These are phyloP conservation scores for Ceryle rudis DNA, from an alignment of 2,797 vertebrate genomes.

Conservation along the genomic window DNA sequence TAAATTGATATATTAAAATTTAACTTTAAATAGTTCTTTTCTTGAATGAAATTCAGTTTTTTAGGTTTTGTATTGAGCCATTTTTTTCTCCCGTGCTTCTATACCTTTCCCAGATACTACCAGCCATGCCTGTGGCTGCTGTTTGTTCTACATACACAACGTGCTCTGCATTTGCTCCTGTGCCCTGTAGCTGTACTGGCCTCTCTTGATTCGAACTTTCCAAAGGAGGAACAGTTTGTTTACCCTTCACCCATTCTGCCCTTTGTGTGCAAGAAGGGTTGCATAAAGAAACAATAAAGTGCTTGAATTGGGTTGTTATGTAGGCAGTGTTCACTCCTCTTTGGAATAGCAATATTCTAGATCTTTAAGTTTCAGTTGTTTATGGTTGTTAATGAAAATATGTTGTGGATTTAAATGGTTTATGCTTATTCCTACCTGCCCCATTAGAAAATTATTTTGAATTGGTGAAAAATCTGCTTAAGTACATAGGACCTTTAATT, in stretches of 20 bases:
- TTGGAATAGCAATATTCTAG: not conserved
- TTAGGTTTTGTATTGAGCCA: not conserved
- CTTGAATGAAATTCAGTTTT: not conserved
- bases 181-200: not conserved
- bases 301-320: not conserved
- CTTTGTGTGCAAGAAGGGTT: not conserved
- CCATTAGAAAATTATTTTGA: not conserved
- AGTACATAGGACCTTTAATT: not conserved
- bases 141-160: rapidly evolving
- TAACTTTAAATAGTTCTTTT: not conserved
- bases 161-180: rapidly evolving
- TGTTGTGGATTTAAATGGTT: not conserved
- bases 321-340: not conserved
- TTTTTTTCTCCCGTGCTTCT: rapidly evolving
- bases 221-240: not conserved
- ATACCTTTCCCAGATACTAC: not conserved
- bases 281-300: not conserved
- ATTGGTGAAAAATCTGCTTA: not conserved
- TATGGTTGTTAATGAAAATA: not conserved
- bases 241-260: not conserved
- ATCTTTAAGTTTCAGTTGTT: not conserved
- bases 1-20: not conserved
- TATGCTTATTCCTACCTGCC: not conserved
- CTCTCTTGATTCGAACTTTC: not conserved
- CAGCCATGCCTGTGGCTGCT: not conserved